These are phyloP conservation scores for Danionella cerebrum DNA, from an alignment of 2,113 vertebrate genomes.

Conservation along the genomic window DNA sequence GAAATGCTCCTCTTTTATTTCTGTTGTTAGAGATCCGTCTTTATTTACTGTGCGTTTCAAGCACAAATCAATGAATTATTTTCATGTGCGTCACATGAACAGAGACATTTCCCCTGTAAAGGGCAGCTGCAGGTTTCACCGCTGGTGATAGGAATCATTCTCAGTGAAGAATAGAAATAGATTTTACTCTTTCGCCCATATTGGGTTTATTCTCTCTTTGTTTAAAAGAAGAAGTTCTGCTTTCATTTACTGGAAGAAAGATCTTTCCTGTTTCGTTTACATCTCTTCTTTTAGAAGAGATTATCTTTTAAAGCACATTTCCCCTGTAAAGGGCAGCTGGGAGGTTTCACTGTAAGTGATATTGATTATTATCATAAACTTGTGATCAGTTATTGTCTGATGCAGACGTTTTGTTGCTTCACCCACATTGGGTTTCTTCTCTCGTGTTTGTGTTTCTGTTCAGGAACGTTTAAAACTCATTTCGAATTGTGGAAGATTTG, in stretches of 20 bases:
- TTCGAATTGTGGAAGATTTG: not conserved
- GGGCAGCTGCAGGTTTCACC: not conserved
- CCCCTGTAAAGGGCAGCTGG: not conserved
- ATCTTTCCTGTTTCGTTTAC: not conserved
- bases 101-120: not conserved
- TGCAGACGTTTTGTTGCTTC: not conserved
- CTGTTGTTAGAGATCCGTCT: no score
- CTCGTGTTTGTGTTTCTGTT: no score
- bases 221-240: no score
- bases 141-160: no score
- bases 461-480: no score
- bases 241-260: not conserved
- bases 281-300: not conserved
- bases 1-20: not conserved
- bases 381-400: conserved; percentile 3
- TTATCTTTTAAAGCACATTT: not conserved
- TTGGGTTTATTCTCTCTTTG: not conserved
- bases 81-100: not conserved
- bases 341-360: not conserved
- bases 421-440: not conserved
- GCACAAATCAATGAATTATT: not conserved
- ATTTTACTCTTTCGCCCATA: no score
- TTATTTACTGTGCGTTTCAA: not conserved
- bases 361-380: not conserved
- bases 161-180: not conserved